A percentile compares a stretch with the other conserved stretches of the same genome.
These are phyloP conservation scores for Xiphorhynchus elegans DNA, from an alignment of 2,113 vertebrate genomes.

Conservation along the genomic window DNA sequence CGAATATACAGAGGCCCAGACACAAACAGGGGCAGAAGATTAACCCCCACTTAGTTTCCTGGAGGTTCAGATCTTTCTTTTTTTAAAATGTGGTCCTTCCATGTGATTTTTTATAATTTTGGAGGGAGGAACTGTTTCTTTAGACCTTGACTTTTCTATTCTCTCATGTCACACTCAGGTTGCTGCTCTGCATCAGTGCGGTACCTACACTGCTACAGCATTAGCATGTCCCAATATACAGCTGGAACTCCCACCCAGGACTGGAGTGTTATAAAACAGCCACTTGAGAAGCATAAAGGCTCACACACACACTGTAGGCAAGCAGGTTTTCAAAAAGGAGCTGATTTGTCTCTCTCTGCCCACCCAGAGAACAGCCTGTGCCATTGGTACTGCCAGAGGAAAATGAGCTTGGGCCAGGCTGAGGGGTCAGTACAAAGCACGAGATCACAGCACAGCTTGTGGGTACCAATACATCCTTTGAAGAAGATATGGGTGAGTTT, in stretches of 20 bases:
- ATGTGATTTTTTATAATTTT: not conserved
- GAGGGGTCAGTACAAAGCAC: not conserved
- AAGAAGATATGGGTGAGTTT: not conserved
- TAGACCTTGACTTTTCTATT: not conserved
- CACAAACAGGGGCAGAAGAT: not conserved
- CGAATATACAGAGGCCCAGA: constrained; percentile 3
- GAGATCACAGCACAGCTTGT: not conserved
- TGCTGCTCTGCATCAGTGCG: not conserved
- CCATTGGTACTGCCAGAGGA: not conserved
- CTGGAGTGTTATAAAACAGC: not conserved
- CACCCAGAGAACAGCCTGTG: not conserved
- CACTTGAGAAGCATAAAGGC: not conserved
- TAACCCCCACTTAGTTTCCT: not conserved
- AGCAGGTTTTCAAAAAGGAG: not conserved
- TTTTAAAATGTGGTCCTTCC: not conserved
- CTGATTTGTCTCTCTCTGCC: not conserved
- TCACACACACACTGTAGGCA: not conserved
- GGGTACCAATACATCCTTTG: not conserved
- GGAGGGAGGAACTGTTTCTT: not conserved
- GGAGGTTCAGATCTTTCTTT: not conserved
- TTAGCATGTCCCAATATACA: not conserved
- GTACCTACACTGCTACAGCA: not conserved
- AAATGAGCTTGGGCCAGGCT: not conserved
- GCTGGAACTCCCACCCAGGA: not conserved
- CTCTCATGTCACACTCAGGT: fast-evolving